Base-by-base conservation (phyloP, 2,888 invertebrate genomes). In the Zygothrica quintamaculata region DNA sequence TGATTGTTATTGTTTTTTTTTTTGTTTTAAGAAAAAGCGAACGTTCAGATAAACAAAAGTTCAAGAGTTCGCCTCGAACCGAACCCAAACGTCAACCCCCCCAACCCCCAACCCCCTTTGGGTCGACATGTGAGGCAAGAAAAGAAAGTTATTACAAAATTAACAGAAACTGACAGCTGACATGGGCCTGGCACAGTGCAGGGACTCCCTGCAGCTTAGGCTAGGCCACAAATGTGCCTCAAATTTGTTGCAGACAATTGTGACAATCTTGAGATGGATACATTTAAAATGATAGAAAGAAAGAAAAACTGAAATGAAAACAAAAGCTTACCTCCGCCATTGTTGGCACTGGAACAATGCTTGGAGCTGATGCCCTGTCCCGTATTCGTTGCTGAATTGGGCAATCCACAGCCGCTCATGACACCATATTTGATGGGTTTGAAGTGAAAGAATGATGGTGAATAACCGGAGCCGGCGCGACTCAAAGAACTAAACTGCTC, bases 401-500 rank as follows among this genome's bases (percentile, higher is more conserved):
- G 93, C 84, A 93, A 92, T 46, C 92, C 91, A n/a, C 81, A 82
- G 44, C 84, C 84, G 55, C 91, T 90, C 91, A 94, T 94, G 88
- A 94, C 93, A 72, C 94, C 95, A 88, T 95, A 95, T 89, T 96
- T 95, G 72, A 95, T 94, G 39, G 97, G 97, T 91, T 97, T 97
- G 92, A 97, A 97, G 92, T 97, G 97, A 91, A 97, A 97, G 92
- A 97, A 97, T 9, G 96, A 96, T 4, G 97, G 97, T 57, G 97
- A 97, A 91, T 96, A 97, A 60, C 96, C 96, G 43, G 96, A 96
- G 52, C 95, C 96, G 60, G 94, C 93, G 60, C 94, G 93, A 88
- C 95, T 94, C 77, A 96, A 91, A 48, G 96, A 95, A 90, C 96
- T 96, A 76, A 96, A 94, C 56, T 95, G 94, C 79, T 96, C 96